Evolutionary conservation across 2,113 vertebrate species (phyloP).

Genomic region (Pomatorhinus ruficollis): DNA sequence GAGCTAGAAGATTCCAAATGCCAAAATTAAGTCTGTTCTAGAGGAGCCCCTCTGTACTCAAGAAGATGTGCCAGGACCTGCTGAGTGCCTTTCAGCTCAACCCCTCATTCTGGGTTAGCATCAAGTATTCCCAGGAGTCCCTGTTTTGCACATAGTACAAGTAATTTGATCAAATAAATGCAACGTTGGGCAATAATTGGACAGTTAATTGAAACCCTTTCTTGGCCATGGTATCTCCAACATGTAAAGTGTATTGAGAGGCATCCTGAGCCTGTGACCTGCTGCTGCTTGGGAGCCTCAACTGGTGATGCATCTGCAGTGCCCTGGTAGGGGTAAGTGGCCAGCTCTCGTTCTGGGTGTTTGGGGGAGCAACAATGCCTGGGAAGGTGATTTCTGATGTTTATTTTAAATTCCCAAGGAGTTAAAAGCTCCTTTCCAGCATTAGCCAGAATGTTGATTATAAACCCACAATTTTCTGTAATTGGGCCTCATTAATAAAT

Average conservation of each 20-base stretch:
- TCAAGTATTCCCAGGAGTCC: background rate
- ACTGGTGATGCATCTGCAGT: background rate
- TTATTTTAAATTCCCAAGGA: constrained; percentile 8
- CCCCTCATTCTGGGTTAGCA: background rate
- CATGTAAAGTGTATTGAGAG: background rate
- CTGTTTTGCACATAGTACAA: background rate
- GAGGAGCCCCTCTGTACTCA: background rate
- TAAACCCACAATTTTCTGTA: constrained; percentile 62
- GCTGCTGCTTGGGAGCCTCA: background rate
- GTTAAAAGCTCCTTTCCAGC: constrained; percentile 4
- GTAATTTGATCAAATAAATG: background rate
- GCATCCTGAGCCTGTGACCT: background rate
- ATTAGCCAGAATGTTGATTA: constrained; percentile 51
- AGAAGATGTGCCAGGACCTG: background rate
- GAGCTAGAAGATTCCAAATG: background rate
- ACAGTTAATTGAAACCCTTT: background rate
- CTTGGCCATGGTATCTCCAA: rapidly evolving
- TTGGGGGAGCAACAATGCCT: background rate
- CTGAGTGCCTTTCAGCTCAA: background rate
- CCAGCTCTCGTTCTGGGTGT: background rate
- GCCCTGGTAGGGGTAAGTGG: background rate
- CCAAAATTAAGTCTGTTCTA: background rate
- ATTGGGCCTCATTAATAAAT: constrained; percentile 80
- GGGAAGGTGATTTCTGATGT: background rate
- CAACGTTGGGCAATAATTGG: background rate